These are phyloP conservation scores for Linyphia triangularis DNA, from an alignment of 2,888 invertebrate genomes.

Conservation along the genomic window DNA sequence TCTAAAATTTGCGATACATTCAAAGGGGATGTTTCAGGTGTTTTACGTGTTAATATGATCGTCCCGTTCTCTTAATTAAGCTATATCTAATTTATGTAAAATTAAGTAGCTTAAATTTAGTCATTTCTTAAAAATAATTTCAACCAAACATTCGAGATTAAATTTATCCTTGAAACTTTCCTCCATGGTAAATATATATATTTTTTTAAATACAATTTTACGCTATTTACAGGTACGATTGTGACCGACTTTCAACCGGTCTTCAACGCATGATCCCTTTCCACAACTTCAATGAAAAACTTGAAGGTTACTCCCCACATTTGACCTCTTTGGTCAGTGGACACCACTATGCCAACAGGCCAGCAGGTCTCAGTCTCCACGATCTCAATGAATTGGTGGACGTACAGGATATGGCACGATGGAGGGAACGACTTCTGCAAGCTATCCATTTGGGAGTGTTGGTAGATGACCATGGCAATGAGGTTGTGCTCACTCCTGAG, in stretches of 20 bases:
- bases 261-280: conserved; percentile 84
- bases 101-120: no score
- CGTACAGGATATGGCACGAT: conserved; percentile 83
- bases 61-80: no score
- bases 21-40: no score
- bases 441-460: conserved; percentile 85
- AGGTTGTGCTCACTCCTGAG: conserved; percentile 83
- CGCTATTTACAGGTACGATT: conserved; percentile 82
- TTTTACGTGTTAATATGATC: no score
- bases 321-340: conserved; percentile 75
- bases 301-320: conserved; percentile 76
- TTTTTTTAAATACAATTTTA: no score
- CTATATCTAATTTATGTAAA: no score
- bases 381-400: conserved; percentile 63
- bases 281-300: conserved; percentile 78
- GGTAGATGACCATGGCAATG: conserved; percentile 81
- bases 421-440: conserved; percentile 87
- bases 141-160: background rate
- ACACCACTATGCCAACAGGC: conserved; percentile 74
- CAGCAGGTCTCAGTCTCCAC: conserved; percentile 59
- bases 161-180: background rate
- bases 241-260: conserved; percentile 87
- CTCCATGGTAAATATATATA: background rate
- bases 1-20: no score
- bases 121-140: no score